phyloP scores from a whole-genome alignment of 2,797 vertebrate species.

The Tapera naevia region DNA sequence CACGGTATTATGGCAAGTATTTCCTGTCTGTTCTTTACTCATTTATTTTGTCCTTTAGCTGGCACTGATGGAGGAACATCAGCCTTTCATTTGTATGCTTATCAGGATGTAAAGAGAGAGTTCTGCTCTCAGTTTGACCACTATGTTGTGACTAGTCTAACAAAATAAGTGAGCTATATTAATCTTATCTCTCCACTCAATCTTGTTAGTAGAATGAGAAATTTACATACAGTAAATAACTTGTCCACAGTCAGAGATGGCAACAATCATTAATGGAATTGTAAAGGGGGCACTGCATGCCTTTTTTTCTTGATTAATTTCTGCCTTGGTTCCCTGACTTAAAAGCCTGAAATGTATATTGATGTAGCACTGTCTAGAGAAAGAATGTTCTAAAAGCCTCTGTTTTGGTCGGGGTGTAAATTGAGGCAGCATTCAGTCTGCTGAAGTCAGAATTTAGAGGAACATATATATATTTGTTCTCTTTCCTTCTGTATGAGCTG shows the following conservation, averaged over 20 bases:
- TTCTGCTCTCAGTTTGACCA: background rate
- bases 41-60: background rate
- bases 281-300: background rate
- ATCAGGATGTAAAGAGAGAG: background rate
- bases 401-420: background rate
- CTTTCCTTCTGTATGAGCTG: background rate
- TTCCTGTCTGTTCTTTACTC: background rate
- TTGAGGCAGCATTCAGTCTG: background rate
- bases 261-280: background rate
- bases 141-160: background rate
- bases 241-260: background rate
- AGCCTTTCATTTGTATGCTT: background rate
- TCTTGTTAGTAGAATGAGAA: background rate
- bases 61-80: background rate
- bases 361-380: background rate
- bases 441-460: background rate
- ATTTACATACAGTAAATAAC: background rate
- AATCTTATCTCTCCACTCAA: background rate
- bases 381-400: background rate
- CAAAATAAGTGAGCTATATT: background rate
- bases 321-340: background rate
- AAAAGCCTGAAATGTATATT: background rate
- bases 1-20: background rate
- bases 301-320: background rate
- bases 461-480: background rate